These are phyloP conservation scores for Chitala chitala DNA, from an alignment of 2,113 vertebrate genomes.

Conservation along the genomic window DNA sequence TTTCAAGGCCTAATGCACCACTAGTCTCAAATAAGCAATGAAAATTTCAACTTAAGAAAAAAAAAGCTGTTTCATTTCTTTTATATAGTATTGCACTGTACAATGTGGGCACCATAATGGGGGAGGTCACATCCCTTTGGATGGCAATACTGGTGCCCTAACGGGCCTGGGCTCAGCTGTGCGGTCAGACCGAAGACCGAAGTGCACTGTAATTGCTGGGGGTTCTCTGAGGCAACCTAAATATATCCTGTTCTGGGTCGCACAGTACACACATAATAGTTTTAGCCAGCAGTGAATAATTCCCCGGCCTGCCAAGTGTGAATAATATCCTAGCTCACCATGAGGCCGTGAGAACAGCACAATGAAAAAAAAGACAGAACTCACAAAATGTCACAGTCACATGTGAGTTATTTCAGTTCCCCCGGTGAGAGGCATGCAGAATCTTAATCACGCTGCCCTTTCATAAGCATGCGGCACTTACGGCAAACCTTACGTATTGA, in stretches of 20 bases:
- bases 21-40: not conserved
- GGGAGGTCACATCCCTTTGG: not conserved
- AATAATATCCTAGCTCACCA: conserved; percentile 20
- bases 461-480: conserved; percentile 7
- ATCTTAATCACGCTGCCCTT: conserved; percentile 33
- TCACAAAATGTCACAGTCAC: conserved; percentile 23
- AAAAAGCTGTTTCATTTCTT: not conserved
- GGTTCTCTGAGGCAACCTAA: conserved; percentile 21
- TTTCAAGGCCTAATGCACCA: no score
- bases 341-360: conserved; percentile 25
- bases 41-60: not conserved
- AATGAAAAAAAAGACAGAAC: conserved; percentile 36
- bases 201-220: not conserved
- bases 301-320: conserved; percentile 22
- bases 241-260: not conserved
- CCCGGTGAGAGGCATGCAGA: conserved; percentile 25
- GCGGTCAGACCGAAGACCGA: not conserved
- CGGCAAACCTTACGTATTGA: not conserved
- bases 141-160: no score
- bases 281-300: conserved; percentile 24
- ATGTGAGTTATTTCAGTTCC: conserved; percentile 31
- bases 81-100: not conserved
- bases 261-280: conserved; percentile 16
- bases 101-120: not conserved
- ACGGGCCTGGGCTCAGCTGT: no score